Evolutionary conservation across 2,113 vertebrate species (phyloP).

Genomic region (Ovis aries): DNA sequence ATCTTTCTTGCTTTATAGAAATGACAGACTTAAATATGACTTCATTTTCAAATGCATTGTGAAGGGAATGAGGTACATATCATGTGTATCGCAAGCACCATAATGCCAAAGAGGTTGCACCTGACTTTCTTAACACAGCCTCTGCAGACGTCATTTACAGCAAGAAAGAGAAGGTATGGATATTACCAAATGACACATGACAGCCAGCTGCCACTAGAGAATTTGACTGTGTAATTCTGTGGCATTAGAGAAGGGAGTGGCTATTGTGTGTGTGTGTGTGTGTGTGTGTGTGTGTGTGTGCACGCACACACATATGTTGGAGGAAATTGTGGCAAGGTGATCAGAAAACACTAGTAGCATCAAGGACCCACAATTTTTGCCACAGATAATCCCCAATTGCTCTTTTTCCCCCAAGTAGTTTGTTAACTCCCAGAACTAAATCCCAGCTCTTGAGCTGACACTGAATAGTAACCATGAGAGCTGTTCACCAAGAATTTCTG

Average conservation of each 20-base stretch:
- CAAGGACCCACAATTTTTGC: neutral
- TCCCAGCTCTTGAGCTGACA: neutral
- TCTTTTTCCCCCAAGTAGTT: neutral
- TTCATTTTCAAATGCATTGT: conserved; percentile 29
- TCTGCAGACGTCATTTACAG: neutral
- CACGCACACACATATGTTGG: rapidly evolving
- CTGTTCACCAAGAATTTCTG: neutral
- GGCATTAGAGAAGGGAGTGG: neutral
- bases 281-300: no score
- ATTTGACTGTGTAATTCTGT: neutral
- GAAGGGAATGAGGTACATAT: neutral
- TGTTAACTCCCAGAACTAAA: neutral
- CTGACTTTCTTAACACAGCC: neutral
- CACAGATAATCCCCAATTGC: neutral
- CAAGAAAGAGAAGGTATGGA: neutral
- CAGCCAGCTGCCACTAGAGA: neutral
- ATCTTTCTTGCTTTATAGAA: conserved; percentile 42
- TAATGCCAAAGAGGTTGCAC: neutral
- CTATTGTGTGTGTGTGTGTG: neutral
- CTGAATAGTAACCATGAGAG: neutral
- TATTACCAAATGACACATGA: neutral
- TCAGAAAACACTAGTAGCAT: neutral
- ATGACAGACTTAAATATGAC: conserved; percentile 48
- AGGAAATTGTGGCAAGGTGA: neutral
- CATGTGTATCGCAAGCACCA: neutral